A percentile compares a stretch with the other conserved stretches of the same genome.
These are phyloP conservation scores for Hoplodrina blanda DNA, from an alignment of 2,888 invertebrate species.

Conservation along the genomic window DNA sequence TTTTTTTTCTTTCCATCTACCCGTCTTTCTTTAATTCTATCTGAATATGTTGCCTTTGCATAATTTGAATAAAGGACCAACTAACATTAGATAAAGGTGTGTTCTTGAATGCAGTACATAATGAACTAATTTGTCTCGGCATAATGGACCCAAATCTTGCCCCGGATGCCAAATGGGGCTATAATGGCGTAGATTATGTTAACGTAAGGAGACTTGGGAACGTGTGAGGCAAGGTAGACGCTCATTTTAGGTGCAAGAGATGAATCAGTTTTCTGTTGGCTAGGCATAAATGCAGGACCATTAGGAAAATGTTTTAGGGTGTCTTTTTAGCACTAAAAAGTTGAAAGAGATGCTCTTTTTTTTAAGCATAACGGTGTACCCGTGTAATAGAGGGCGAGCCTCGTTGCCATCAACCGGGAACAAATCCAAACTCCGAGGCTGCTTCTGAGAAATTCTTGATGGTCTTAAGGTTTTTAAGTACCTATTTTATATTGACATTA, in stretches of 20 bases:
- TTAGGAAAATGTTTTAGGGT: slow-evolving; percentile 1
- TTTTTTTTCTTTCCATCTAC: too few species aligned
- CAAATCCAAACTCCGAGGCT: too few species aligned
- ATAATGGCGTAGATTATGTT: slow-evolving; percentile 60
- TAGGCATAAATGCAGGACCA: slow-evolving; percentile 1
- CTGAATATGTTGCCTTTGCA: not conserved
- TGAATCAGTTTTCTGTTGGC: slow-evolving; percentile 21
- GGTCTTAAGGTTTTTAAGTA: too few species aligned
- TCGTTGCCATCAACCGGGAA: too few species aligned
- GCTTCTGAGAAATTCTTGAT: too few species aligned
- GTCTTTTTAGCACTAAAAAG: too few species aligned
- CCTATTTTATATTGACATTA: too few species aligned
- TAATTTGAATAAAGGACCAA: slow-evolving; percentile 4
- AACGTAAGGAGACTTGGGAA: slow-evolving; percentile 34
- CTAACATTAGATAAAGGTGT: slow-evolving; percentile 33
- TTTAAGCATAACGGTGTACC: too few species aligned
- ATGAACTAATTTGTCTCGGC: slow-evolving; percentile 78
- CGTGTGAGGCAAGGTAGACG: slow-evolving; percentile 24
- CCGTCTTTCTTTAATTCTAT: too few species aligned
- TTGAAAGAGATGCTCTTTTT: not conserved
- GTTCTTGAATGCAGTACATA: slow-evolving; percentile 71
- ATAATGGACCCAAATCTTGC: slow-evolving; percentile 73
- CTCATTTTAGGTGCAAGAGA: slow-evolving; percentile 13
- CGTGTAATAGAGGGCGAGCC: too few species aligned
- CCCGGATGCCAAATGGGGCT: slow-evolving; percentile 70